Base-by-base conservation (phyloP, 1,140 invertebrate species). In the Lamellibrachia luymesi region DNA sequence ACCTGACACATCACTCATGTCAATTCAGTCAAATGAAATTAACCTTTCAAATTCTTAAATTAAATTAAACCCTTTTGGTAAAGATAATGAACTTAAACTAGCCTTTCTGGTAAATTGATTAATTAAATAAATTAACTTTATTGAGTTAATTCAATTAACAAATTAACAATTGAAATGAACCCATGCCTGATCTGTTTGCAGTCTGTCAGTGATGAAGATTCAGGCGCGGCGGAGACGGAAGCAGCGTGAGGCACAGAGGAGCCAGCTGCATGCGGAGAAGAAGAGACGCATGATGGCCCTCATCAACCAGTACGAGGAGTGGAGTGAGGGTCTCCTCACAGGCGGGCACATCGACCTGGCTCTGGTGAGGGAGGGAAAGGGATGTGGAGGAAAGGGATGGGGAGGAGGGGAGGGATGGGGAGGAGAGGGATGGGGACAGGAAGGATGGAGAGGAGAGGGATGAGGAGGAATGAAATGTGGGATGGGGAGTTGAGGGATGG, bases 151-250 rank as follows among this genome's bases (percentile, higher is more conserved):
- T 80, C 25, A 80, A 22, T 6, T 80, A 8, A 80, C 10, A 17
- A 2, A 17, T 2, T 2, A 80, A 17, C 64, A 80, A 22, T 80
- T 80, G 64, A 80, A 17, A 80, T 6, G 52, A 80, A 10, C 64
- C 25, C 25, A 17, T 22, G 13, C 38, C 38, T 38, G 38, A 38
- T 17, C 64, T 64, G 27, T 64, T 91, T 52, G 92, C 38, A 96
- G 96, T 94, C 94, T 96, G 50, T 96, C 96, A 22, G 94, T 94
- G 92, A 95, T 96, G 50, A 96, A 96, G 94, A 94, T 95, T 92
- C 95, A 96, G 91, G 96, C 95, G 2, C 95, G 95, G 91, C 94
- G 95, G 22, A 95, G 95, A 64, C 89, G 95, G 91, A 94, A 95
- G 93, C 96, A 96, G 90, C 94, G 96, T 94, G 96, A 96, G 91